phyloP scores from a whole-genome alignment of 2,888 invertebrate genomes.

The Nomada fabriciana region DNA sequence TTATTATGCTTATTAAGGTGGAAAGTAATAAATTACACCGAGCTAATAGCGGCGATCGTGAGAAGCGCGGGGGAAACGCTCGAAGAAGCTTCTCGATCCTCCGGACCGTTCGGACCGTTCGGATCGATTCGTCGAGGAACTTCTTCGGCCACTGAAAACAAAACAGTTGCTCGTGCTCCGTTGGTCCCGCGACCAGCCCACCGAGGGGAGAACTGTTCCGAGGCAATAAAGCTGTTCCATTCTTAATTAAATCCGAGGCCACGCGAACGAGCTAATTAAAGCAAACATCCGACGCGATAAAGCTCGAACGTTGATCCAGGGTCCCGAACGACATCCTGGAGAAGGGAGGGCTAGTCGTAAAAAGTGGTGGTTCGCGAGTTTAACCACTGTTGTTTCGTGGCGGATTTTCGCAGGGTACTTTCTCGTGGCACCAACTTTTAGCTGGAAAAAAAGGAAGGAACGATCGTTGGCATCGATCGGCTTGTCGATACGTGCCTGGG shows the following conservation, averaged over 20 bases:
- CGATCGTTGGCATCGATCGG: slow-evolving; percentile 8
- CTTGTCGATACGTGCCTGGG: no score
- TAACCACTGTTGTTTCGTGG: not conserved
- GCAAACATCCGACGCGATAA: slow-evolving; percentile 79
- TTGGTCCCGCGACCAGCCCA: not conserved
- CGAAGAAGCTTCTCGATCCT: not conserved
- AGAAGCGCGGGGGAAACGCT: slow-evolving; percentile 67
- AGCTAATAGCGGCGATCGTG: slow-evolving; percentile 73
- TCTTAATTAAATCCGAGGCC: slow-evolving; percentile 83
- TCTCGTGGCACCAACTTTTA: not conserved
- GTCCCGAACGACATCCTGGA: not conserved
- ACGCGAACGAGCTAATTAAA: slow-evolving; percentile 79
- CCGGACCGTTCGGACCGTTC: not conserved
- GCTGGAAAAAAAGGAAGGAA: not conserved
- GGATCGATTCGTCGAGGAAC: slow-evolving; percentile 29
- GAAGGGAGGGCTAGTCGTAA: slow-evolving; percentile 15
- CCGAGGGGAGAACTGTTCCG: slow-evolving; percentile 46
- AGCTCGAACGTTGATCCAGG: slow-evolving; percentile 50
- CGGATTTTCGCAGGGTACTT: not conserved
- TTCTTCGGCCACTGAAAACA: slow-evolving; percentile 4
- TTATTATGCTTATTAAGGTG: slow-evolving; percentile 84
- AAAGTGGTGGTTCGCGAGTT: slow-evolving; percentile 1
- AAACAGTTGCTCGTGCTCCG: not conserved
- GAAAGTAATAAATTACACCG: slow-evolving; percentile 83
- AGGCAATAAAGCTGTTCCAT: slow-evolving; percentile 81